Evolutionary conservation across 2,113 vertebrate genomes (phyloP).

Genomic region (Stegostoma tigrinum): DNA sequence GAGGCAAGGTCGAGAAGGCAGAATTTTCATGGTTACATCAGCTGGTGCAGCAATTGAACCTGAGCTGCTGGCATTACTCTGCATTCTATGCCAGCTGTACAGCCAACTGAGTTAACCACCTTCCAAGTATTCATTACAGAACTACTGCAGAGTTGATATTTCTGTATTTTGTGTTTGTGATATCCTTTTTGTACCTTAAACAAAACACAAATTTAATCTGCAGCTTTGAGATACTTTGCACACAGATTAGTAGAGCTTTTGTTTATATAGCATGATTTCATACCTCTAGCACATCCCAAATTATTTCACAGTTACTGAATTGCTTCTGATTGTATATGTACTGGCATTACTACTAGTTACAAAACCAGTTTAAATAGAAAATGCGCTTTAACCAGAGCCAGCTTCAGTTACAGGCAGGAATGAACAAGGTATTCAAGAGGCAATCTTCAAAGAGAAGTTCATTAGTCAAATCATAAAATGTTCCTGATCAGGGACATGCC

Average conservation of each 20-base stretch:
- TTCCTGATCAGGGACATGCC: neutral
- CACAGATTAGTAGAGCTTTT: neutral
- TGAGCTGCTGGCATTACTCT: too few species aligned
- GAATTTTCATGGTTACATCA: too few species aligned
- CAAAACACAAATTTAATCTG: neutral
- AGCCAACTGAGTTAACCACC: too few species aligned
- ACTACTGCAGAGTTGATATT: neutral
- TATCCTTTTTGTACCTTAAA: neutral
- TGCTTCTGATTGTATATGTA: neutral
- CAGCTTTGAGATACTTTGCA: neutral
- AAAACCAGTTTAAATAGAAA: neutral
- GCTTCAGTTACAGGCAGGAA: neutral
- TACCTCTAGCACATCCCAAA: neutral
- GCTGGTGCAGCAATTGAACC: too few species aligned
- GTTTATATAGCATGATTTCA: neutral
- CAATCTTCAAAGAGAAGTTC: neutral
- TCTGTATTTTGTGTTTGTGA: neutral
- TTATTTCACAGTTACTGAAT: neutral
- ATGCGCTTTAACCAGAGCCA: neutral
- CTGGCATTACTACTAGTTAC: neutral
- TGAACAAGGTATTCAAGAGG: neutral
- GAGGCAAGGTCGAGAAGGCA: too few species aligned
- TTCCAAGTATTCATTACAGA: too few species aligned
- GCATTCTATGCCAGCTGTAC: too few species aligned
- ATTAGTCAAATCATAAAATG: neutral